Percentiles rank a stretch among this genome's conserved stretches.
Conservation (phyloP, 2,797 vertebrate genomes). For the Avahi laniger region DNA sequence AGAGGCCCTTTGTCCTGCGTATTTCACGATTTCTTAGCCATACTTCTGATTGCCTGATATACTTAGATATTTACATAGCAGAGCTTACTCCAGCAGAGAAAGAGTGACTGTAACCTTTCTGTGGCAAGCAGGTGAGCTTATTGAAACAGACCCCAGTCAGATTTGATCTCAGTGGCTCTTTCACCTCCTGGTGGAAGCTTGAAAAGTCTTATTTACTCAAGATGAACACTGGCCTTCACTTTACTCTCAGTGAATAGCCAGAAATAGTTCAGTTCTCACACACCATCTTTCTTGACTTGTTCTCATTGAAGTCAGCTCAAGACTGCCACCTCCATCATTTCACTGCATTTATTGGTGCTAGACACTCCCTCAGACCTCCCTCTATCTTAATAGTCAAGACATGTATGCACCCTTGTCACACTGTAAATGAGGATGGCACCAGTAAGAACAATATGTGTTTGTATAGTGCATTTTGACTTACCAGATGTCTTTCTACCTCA, state of each 20-base stretch:
- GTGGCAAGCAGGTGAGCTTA: background rate
- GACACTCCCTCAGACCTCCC: background rate
- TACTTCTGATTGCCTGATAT: background rate
- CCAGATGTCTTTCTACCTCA: background rate
- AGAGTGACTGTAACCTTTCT: background rate
- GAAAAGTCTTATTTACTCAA: conserved; percentile 53
- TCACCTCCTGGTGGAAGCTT: background rate
- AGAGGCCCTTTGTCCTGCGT: background rate
- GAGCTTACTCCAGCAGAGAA: background rate
- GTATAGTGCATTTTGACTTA: background rate
- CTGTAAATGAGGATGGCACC: background rate
- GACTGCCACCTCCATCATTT: background rate
- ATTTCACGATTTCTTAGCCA: background rate
- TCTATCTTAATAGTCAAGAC: background rate
- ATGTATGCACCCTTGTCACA: rapidly evolving
- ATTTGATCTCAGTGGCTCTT: conserved; percentile 31
- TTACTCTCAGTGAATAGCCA: background rate
- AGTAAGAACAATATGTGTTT: background rate
- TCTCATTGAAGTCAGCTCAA: background rate
- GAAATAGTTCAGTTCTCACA: background rate
- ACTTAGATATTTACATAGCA: background rate
- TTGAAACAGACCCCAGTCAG: conserved; percentile 47
- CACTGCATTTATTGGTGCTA: too few relatives aligned
- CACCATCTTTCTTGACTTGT: background rate
- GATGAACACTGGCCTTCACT: background rate